Base-by-base conservation (phyloP, 2,888 invertebrate genomes). In the Metalampra italica region DNA sequence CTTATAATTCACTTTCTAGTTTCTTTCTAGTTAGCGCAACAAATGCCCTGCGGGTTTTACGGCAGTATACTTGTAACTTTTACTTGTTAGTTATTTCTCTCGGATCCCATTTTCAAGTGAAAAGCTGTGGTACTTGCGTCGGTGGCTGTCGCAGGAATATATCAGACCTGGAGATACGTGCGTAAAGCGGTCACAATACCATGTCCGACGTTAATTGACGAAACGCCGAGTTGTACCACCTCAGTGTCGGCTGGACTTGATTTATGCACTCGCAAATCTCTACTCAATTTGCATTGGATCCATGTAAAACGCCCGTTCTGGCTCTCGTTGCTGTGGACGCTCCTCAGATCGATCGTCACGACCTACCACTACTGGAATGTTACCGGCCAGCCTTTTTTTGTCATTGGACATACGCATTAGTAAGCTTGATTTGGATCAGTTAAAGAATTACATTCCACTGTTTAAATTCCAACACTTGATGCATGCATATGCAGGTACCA, bases 221-320 rank as follows among this genome's bases (percentile, higher is more conserved):
- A 81, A 79, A 78, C 69, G 64, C 68, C 59, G 68, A 68, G 64
- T 70, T 22, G 22, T 22, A 22, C 22, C 22, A 64, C 59, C 67
- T 54, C 60, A 56, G 64, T 71, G 66, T 66, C 64, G 54, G 65
- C 64, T 52, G 59, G 57, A 54, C 57, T 63, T 71, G 73, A 83
- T 78, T 78, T 82, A 81, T 79, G 71, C 71, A 65, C 62, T 66
- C 69, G 67, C 74, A 74, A 78, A 79, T 78, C 77, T 72, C 71
- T 71, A 72, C 75, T 74, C 74, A 73, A 83, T 83, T 85, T 82
- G 79, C 82, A 83, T 84, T 73, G 71, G 71, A 82, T 80, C 77
- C 80, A 75, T 80, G 78, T 80, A 79, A 78, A 78, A 71, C 77
- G 71, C 76, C 74, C 75, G 74, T 75, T 77, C 68, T 66, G 60